Percentiles rank a stretch among this genome's conserved stretches.
phyloP scores from a whole-genome alignment of 2,888 invertebrate species.

The Aradus depressus region DNA sequence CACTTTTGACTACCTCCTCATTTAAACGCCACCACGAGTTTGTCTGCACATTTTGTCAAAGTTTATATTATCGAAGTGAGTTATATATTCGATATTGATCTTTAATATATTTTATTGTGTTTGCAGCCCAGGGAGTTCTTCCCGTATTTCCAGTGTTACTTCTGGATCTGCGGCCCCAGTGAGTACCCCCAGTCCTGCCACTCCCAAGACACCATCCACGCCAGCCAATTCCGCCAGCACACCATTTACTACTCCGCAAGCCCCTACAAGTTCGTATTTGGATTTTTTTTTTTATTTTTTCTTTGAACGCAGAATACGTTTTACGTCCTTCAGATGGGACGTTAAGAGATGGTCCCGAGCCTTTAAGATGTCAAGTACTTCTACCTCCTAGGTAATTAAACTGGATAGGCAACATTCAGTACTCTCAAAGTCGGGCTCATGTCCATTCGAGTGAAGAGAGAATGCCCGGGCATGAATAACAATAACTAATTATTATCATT shows the following conservation, averaged over 20 bases:
- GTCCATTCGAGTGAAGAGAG: too few relatives aligned
- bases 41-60: too few relatives aligned
- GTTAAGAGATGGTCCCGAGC: neutral
- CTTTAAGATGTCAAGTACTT: too few relatives aligned
- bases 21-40: too few relatives aligned
- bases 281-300: constrained; percentile 6
- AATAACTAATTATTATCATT: too few relatives aligned
- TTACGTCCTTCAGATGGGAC: neutral
- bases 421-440: too few relatives aligned
- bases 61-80: too few relatives aligned
- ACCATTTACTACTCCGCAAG: constrained; percentile 19
- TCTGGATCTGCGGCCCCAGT: constrained; percentile 23
- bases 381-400: too few relatives aligned
- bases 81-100: neutral
- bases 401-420: too few relatives aligned
- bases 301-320: neutral
- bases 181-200: constrained; percentile 13
- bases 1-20: too few relatives aligned
- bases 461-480: too few relatives aligned
- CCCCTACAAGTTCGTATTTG: constrained; percentile 34
- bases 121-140: constrained; percentile 21
- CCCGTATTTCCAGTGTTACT: constrained; percentile 25
- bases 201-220: constrained; percentile 33
- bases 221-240: constrained; percentile 20
- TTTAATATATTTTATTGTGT: neutral